Conservation (phyloP, 2,113 vertebrate species). For the Maccullochella peelii region DNA sequence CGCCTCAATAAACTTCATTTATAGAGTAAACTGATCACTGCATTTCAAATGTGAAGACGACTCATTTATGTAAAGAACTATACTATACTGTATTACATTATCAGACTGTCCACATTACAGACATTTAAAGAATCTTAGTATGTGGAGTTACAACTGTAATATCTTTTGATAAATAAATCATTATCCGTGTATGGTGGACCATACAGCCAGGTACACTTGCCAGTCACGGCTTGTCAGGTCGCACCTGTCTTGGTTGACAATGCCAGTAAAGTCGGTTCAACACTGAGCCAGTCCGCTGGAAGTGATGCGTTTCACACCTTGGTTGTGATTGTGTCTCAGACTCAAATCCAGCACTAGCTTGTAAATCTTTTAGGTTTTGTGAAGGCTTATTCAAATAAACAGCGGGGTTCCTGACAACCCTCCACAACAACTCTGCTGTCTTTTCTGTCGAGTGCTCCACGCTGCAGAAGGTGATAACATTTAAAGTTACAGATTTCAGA, state of each 20-base stretch:
- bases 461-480: neutral
- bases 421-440: conserved; percentile 1
- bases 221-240: conserved; percentile 1
- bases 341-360: neutral
- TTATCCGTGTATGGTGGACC: neutral
- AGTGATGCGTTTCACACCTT: neutral
- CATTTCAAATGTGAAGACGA: neutral
- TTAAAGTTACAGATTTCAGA: neutral
- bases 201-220: neutral
- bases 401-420: conserved; percentile 4
- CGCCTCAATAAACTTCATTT: neutral
- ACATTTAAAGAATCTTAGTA: neutral
- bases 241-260: conserved; percentile 25
- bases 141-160: neutral
- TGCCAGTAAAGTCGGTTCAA: neutral
- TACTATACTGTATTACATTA: neutral
- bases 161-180: neutral
- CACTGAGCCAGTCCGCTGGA: neutral
- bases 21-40: neutral
- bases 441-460: neutral
- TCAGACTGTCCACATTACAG: neutral
- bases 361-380: neutral
- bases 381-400: neutral
- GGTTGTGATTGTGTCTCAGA: conserved; percentile 8
- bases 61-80: neutral